phyloP scores from a whole-genome alignment of 2,797 vertebrate genomes.

The Heterohyrax brucei region DNA sequence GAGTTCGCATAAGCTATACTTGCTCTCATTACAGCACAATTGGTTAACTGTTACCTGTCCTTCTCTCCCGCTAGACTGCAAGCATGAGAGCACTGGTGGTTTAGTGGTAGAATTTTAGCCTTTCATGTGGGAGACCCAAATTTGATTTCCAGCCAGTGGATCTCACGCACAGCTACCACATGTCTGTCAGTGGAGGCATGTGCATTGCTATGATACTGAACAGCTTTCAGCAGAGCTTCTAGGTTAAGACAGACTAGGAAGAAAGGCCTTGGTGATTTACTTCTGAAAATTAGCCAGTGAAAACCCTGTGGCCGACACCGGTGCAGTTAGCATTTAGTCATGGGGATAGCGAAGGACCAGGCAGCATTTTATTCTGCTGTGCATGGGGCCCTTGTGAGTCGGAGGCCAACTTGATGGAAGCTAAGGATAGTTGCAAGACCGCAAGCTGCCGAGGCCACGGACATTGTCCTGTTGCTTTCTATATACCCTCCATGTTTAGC shows the following conservation, averaged over 20 bases:
- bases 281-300: too few relatives aligned
- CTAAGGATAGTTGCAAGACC: neutral
- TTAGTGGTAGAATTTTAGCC: neutral
- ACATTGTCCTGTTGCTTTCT: conserved; percentile 29
- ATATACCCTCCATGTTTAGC: neutral
- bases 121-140: neutral
- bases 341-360: neutral
- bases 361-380: too few relatives aligned
- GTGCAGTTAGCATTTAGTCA: too few relatives aligned
- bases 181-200: neutral
- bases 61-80: neutral
- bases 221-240: neutral
- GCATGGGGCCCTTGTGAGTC: neutral
- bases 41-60: neutral
- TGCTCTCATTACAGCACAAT: neutral
- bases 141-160: neutral
- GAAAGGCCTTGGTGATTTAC: too few relatives aligned
- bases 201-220: neutral
- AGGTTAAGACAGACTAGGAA: too few relatives aligned
- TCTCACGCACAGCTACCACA: neutral
- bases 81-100: neutral
- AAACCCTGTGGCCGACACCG: too few relatives aligned
- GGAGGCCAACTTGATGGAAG: too few relatives aligned
- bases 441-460: neutral
- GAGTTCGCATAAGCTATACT: conserved; percentile 18